Evolutionary conservation across 1,140 invertebrate species (phyloP).

Genomic region (Atta colombica): DNA sequence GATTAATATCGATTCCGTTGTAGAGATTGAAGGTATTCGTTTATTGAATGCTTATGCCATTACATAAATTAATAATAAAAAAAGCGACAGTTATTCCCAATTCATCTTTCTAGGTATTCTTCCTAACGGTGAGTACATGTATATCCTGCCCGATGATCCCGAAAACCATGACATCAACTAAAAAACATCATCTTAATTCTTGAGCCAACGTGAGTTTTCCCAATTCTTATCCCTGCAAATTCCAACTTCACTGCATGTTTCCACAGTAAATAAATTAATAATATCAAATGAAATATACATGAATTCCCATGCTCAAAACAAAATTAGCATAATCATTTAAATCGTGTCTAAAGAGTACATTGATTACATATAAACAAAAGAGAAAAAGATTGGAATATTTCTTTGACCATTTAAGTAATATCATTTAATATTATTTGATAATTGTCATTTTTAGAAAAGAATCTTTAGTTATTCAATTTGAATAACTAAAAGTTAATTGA

Average conservation of each 20-base stretch:
- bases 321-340: neutral
- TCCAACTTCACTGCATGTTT: neutral
- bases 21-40: neutral
- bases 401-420: too few relatives aligned
- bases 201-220: slow-evolving; percentile 54
- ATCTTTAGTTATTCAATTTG: neutral
- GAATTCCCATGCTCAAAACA: neutral
- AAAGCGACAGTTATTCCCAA: neutral
- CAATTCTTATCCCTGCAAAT: neutral
- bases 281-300: neutral
- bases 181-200: slow-evolving; percentile 10
- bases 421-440: too few relatives aligned
- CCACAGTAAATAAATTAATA: neutral
- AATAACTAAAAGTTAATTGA: neutral
- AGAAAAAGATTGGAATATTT: too few relatives aligned
- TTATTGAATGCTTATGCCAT: neutral
- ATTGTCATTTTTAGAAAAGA: neutral
- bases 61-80: slow-evolving; percentile 18
- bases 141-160: slow-evolving; percentile 68
- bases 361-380: neutral
- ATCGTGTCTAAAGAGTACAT: neutral
- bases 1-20: neutral
- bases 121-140: slow-evolving; percentile 81
- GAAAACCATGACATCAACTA: slow-evolving; percentile 61
- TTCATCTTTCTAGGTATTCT: slow-evolving; percentile 76